Evolutionary conservation across 2,113 vertebrate genomes (phyloP).

Genomic region (Sylvicapra grimmia): DNA sequence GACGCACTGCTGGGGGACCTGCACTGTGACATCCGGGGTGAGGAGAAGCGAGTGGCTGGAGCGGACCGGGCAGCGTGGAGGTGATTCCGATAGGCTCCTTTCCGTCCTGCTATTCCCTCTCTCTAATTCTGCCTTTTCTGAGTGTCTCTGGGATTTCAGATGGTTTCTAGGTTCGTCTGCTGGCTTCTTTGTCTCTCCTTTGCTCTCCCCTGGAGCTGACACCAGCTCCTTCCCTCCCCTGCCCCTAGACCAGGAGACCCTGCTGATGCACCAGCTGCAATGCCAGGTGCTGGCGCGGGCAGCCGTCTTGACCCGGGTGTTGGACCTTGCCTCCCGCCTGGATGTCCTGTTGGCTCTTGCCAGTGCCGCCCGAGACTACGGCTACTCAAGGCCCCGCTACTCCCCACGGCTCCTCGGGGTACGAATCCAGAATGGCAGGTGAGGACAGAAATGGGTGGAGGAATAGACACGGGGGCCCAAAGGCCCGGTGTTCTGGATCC

Average conservation of each 20-base stretch:
- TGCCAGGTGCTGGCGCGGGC: constrained; percentile 86
- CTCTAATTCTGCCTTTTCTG: not conserved
- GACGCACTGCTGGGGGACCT: constrained; percentile 92
- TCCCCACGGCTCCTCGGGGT: constrained; percentile 54
- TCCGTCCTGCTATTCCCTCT: not conserved
- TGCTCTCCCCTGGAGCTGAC: not conserved
- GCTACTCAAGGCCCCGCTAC: constrained; percentile 86
- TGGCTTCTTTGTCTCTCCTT: not conserved
- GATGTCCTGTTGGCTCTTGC: constrained; percentile 93
- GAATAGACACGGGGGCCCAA: not conserved
- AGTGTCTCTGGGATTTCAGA: not conserved
- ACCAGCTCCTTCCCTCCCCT: not conserved
- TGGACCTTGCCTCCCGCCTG: constrained; percentile 89
- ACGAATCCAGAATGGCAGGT: constrained; percentile 84
- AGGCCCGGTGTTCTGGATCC: not conserved
- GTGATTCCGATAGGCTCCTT: not conserved
- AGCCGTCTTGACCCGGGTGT: constrained; percentile 83
- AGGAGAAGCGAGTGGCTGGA: not conserved
- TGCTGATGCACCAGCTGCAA: constrained; percentile 93
- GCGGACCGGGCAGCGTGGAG: not conserved
- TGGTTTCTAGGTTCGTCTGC: not conserved
- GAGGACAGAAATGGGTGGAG: not conserved
- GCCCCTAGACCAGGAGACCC: constrained; percentile 87
- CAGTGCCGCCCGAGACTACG: constrained; percentile 88
- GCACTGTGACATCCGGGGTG: constrained; percentile 89